Evolutionary conservation across 2,888 invertebrate genomes (phyloP), one percentile per base, ranked within the genome.

Genomic region (Eupithecia dodoneata): DNA sequence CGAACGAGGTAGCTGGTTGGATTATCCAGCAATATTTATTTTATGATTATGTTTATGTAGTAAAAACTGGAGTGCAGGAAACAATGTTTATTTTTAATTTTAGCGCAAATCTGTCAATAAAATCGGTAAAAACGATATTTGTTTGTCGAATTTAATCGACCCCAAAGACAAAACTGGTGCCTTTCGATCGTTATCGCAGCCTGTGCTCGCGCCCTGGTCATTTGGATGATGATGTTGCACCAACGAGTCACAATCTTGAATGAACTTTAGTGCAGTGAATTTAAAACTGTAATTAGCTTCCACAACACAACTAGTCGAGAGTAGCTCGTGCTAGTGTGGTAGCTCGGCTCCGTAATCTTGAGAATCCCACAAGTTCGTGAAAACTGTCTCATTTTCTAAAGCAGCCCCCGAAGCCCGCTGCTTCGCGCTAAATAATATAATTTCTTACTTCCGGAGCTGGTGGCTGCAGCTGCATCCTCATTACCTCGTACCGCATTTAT

Each of bases 401-500:
- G 67, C 67, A 44, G 63, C 63, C 63, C 12, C 45, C 52, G 55
- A 44, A 42, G 42, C 2, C 41, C 4, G 72, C 63, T 45, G 72
- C 59, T 30, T 45, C 72, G 15, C 72, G 55, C 47, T 41, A 73
- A 73, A 73, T 73, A 73, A 73, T 66, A 65, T 73, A 75, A 75
- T 71, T 66, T 71, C 55, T 76, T 52, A 73, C 18, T 72, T 72
- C 45, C 59, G 30, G 52, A 72, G 76, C 69, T 76, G 30, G 76
- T 63, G 47, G 72, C 66, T 75, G 65, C 52, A 18, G 65, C 55
- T 65, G 65, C 72, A 65, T 66, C 65, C 4, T 55, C 65, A 49
- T 66, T 65, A 72, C 63, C 70, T 70, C 4, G 0, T 0, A 15
- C 15, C 65, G 15, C 13, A 47, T 63, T 65, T 73, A 13, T 13